Base-by-base conservation (phyloP, 2,888 invertebrate genomes). In the Baccha elongata region DNA sequence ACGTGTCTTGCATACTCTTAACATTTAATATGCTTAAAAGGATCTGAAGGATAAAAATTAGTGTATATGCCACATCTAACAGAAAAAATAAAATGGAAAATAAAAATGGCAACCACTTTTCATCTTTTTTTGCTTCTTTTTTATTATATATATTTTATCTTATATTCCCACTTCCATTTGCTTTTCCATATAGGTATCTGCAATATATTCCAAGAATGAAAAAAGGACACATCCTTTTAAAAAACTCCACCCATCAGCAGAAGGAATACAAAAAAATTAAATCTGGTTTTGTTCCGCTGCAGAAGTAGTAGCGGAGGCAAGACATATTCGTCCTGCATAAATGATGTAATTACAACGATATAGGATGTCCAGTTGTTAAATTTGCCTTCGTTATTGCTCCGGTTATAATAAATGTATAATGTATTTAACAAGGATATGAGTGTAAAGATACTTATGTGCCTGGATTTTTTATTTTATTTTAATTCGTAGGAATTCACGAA, bases 281-380 rank as follows among this genome's bases (percentile, higher is more conserved):
- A 85, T 80, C 83, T 84, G 85, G 75, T 80, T 80, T 76, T 76
- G 85, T 72, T 85, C 80, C 80, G 84, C 81, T 72, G 81, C 84
- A 64, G 60, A 53, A 67, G 76, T 48, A 78, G 69, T 55, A 64
- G 71, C 76, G 55, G 76, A 71, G 60, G 73, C 86, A 86, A 87
- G 88, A 88, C 88, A 88, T 88, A 88, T 88, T 87, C 88, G 87
- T 87, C 87, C 88, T 88, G 88, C 88, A 88, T 88, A 88, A 88
- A 88, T 88, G 88, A 88, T 88, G 88, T 88, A 88, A 88, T 88
- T 88, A 88, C 87, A 88, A 86, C n/a, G n/a, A n/a, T n/a, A n/a
- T n/a, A n/a, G n/a, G n/a, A n/a, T n/a, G n/a, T n/a, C n/a, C n/a
- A n/a, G n/a, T n/a, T n/a, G n/a, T n/a, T n/a, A n/a, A n/a, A n/a